Evolutionary conservation across 35 echinoderm and acorn worm genomes (phyloP).

Genomic region (Strongylocentrotus purpuratus): DNA sequence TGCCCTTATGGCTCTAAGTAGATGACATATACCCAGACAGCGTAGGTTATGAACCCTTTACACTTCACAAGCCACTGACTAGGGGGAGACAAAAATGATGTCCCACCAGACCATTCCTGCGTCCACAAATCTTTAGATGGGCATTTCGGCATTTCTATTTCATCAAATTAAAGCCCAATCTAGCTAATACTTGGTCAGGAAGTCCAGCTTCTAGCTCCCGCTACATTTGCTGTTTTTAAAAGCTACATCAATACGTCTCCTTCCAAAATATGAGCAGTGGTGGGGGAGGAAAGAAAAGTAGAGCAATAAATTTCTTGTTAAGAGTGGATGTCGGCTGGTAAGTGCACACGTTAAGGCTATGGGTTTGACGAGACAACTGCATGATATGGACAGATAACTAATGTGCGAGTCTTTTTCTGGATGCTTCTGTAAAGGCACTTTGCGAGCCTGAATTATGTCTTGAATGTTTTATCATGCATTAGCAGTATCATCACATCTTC

Average conservation of each 20-base stretch:
- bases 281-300: neutral
- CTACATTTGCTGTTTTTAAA: constrained; percentile 49
- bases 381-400: neutral
- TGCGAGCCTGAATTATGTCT: neutral
- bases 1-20: neutral
- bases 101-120: neutral
- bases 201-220: constrained; percentile 16
- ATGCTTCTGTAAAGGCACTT: neutral
- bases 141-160: constrained; percentile 41
- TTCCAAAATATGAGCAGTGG: constrained; percentile 40
- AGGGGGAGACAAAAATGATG: neutral
- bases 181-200: constrained; percentile 35
- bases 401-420: neutral
- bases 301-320: constrained; percentile 56
- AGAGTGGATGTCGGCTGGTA: neutral
- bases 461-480: neutral
- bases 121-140: constrained; percentile 19
- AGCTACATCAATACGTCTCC: constrained; percentile 39
- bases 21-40: neutral
- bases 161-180: constrained; percentile 45
- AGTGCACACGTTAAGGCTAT: neutral
- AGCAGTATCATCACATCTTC: neutral
- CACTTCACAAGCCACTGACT: neutral
- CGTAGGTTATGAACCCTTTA: constrained; percentile 11
- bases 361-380: neutral